Base-by-base conservation (phyloP, 2,113 vertebrate genomes). In the Poecile atricapillus region DNA sequence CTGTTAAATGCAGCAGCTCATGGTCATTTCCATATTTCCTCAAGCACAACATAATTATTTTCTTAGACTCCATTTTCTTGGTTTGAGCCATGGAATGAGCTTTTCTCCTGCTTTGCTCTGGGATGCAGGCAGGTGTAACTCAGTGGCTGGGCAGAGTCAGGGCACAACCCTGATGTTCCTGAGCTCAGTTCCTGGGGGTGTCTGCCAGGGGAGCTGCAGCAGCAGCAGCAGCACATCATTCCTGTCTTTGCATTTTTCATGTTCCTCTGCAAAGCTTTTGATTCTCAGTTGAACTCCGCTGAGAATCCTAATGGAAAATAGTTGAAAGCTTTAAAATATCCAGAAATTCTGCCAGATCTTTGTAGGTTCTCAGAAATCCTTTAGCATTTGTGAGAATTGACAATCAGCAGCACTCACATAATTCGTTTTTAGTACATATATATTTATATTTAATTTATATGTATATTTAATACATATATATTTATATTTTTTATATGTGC, bases 1-100 rank as follows among this genome's bases (percentile, higher is more conserved):
- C 68, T 86, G 62, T 79, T 94, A 87, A 84, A 71, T 53, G 79
- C 73, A 73, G 53, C 60, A 81, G 44, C 79, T 88, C 22, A 3
- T 49, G 82, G 63, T 74, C 77, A 91, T 88, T 96, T 95, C 91
- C 68, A 27, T 83, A 69, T 90, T 93, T 96, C 77, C 88, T 94
- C 76, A 71, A 87, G 88, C 83, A 63, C 63, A 74, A 21, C 18
- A 10, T 49, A 73, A 84, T 92, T 84, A 64, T 94, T 87, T 94
- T 76, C 44, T 46, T 43, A n/a, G 63, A 46, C 52, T 90, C 31
- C 33, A 4, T 93, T 94, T 90, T 35, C 74, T 56, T 73, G 78
- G 3, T 21, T 76, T 81, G 39, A 88, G 31, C 5, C 23, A 6
- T 2, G 39, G 55, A 33, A 15, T 24, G 22, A 69, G 74, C 30